phyloP scores from a whole-genome alignment of 2,113 vertebrate genomes.

The Boulengeromyrus knoepffleri region DNA sequence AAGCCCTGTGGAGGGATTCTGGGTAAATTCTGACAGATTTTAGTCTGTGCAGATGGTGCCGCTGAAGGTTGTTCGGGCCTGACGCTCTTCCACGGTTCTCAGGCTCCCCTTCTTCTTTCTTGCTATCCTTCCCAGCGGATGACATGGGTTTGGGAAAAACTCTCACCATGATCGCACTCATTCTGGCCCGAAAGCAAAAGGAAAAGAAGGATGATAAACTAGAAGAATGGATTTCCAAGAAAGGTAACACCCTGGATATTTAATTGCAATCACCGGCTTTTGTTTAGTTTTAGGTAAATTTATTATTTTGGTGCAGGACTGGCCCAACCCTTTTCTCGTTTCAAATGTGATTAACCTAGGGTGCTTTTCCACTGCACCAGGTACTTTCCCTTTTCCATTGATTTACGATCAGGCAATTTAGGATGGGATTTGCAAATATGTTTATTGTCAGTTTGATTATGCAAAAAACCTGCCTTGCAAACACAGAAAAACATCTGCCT shows the following conservation, averaged over 20 bases:
- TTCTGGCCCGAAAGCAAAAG: slow-evolving; percentile 67
- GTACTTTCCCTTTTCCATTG: too few species aligned
- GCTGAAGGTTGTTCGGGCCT: background rate
- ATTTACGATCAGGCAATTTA: too few species aligned
- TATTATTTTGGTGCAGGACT: background rate
- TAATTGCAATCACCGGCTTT: background rate
- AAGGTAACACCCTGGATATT: slow-evolving; percentile 53
- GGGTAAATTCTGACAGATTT: slow-evolving; percentile 56
- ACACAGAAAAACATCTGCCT: too few species aligned
- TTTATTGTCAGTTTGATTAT: too few species aligned
- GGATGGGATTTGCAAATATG: too few species aligned
- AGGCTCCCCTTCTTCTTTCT: background rate
- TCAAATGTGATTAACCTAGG: too few species aligned
- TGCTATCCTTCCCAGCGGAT: slow-evolving; percentile 67
- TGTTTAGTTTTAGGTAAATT: background rate
- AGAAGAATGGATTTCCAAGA: slow-evolving; percentile 71
- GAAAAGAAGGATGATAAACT: slow-evolving; percentile 43
- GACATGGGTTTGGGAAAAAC: slow-evolving; percentile 98
- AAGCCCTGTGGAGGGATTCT: slow-evolving; percentile 87
- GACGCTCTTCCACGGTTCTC: background rate
- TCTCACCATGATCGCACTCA: slow-evolving; percentile 84
- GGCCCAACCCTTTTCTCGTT: too few species aligned
- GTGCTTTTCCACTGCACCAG: too few species aligned
- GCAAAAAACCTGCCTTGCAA: too few species aligned
- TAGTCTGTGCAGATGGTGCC: background rate